Percentiles rank a stretch among this genome's conserved stretches.
These are phyloP conservation scores for Smithornis capensis DNA, from an alignment of 2,113 vertebrate genomes.

Conservation along the genomic window DNA sequence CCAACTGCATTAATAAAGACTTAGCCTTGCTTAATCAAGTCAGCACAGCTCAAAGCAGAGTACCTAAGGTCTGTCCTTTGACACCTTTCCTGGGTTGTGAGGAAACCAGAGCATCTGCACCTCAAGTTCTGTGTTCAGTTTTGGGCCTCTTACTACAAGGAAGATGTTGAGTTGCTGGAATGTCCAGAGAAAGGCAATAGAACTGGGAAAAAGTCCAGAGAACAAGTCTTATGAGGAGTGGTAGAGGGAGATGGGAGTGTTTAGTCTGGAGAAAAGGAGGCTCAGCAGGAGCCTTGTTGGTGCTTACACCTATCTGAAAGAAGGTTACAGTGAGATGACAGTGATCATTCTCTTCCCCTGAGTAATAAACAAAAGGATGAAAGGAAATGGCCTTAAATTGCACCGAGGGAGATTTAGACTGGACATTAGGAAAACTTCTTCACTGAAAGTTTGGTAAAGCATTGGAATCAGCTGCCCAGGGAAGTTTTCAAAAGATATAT, in stretches of 20 bases:
- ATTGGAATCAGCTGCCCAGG: neutral
- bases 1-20: neutral
- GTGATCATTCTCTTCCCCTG: neutral
- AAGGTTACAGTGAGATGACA: neutral
- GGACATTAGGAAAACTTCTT: neutral
- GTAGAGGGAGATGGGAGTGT: neutral
- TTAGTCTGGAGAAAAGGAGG: neutral
- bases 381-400: neutral
- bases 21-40: neutral
- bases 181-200: neutral
- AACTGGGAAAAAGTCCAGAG: neutral
- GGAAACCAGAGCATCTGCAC: neutral
- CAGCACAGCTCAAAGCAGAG: neutral
- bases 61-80: neutral
- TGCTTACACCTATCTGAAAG: neutral
- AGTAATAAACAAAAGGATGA: neutral
- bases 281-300: neutral
- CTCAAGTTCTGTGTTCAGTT: neutral
- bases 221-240: neutral
- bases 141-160: neutral
- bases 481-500: neutral
- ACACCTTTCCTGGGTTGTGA: neutral
- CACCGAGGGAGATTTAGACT: neutral
- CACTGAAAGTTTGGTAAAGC: neutral
- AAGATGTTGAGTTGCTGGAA: neutral